phyloP scores from a whole-genome alignment of 2,888 invertebrate genomes.

The Glyphotaelius pellucidus region DNA sequence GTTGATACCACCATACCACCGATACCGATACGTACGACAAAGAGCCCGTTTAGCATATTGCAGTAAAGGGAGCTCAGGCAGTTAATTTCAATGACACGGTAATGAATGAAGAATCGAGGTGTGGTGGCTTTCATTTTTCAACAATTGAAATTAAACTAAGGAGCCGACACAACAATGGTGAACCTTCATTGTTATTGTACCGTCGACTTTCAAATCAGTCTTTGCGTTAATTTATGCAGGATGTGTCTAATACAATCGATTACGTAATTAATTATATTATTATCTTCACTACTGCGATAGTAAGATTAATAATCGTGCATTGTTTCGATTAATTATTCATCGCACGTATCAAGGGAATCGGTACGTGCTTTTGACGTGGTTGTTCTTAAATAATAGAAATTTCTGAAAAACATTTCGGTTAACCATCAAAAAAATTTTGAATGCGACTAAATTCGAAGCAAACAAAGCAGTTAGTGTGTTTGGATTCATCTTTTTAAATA shows the following conservation, averaged over 20 bases:
- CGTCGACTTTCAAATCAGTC: slow-evolving; percentile 29
- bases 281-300: not conserved
- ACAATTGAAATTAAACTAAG: slow-evolving; percentile 36
- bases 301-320: not conserved
- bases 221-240: not conserved
- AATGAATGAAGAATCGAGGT: slow-evolving; percentile 3
- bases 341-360: not conserved
- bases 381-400: not conserved
- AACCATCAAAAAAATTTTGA: too few species aligned
- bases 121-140: slow-evolving; percentile 34
- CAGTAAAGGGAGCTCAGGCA: not conserved
- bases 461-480: too few species aligned
- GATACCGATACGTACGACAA: not conserved
- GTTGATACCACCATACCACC: not conserved
- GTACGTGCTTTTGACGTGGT: not conserved
- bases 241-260: slow-evolving; percentile 16
- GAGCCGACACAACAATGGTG: not conserved
- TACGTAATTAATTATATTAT: slow-evolving; percentile 12
- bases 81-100: slow-evolving; percentile 22
- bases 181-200: slow-evolving; percentile 11
- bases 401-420: not conserved
- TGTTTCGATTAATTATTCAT: not conserved
- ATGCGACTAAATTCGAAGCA: too few species aligned
- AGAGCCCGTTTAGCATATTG: not conserved
- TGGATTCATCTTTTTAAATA: too few species aligned